Evolutionary conservation across 2,888 invertebrate species (phyloP), one percentile per base, ranked within the genome.

Genomic region (Noctua comes): DNA sequence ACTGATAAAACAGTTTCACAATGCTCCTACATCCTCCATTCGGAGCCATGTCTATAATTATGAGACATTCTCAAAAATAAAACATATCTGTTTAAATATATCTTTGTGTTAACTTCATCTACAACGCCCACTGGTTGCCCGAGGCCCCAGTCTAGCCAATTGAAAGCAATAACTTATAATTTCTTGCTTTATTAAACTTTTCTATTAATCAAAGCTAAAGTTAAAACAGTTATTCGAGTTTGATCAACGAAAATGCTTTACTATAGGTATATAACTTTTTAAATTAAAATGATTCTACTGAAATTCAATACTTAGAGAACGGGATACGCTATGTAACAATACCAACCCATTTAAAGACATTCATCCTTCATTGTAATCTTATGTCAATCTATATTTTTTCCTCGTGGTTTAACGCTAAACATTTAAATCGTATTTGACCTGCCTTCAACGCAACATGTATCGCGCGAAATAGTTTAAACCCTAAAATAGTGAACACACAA

Each of bases 171-270:
- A 82, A 85, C 68, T 84, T 77, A 74, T 62, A 77, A 72, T 79
- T 54, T 65, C 36, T 68, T 27, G 76, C 62, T 76, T 84, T 85
- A 85, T 72, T 85, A 65, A 84, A 85, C 78, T 82, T 85, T 81
- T 76, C 16, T 85, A 57, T 82, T 85, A 82, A 85, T 84, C 82
- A 82, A 72, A 79, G 43, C 43, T 21, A 76, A 76, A 74, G 51
- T 68, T 65, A 72, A 73, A 65, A 76, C 68, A 70, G 73, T 76
- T 78, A 68, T 76, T 72, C 13, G 27, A 79, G 57, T 79, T 76
- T 76, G 73, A 82, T 82, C 78, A 78, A 71, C 43, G 31, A 68
- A 84, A 65, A 70, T 51, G 27, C 40, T 73, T 75, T 62, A 46
- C 1, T 57, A 71, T 46, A 43, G 11, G 10, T 43, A 51, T 65